Percentiles rank a stretch among this genome's conserved stretches.
These are phyloP conservation scores for Dorcus hopei DNA, from an alignment of 2,888 invertebrate species.

Conservation along the genomic window DNA sequence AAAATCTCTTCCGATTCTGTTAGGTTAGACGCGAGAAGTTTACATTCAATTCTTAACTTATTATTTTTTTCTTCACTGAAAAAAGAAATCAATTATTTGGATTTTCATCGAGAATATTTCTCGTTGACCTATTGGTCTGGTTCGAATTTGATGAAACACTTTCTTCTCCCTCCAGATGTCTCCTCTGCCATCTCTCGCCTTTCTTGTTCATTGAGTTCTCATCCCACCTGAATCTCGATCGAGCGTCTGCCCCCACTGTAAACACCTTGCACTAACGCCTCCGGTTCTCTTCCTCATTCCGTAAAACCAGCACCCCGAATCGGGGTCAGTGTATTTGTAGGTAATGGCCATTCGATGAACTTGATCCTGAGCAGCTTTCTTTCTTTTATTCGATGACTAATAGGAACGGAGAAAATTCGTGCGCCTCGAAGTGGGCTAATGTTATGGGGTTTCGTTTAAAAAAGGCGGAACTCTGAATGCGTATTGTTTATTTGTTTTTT, in stretches of 20 bases:
- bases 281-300: constrained; percentile 39
- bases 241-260: constrained; percentile 13
- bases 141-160: constrained; percentile 39
- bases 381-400: constrained; percentile 8
- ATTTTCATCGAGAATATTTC: background rate
- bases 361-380: constrained; percentile 29
- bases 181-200: constrained; percentile 9
- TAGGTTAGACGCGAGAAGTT: too few relatives aligned
- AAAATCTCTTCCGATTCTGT: too few relatives aligned
- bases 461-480: background rate
- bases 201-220: constrained; percentile 12
- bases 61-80: background rate
- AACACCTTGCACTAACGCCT: constrained; percentile 26
- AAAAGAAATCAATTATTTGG: too few relatives aligned
- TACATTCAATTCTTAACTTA: too few relatives aligned
- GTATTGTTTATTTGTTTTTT: background rate
- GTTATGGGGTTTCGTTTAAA: constrained; percentile 2
- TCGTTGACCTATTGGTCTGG: constrained; percentile 35
- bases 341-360: constrained; percentile 45
- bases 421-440: constrained; percentile 4
- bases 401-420: constrained; percentile 3
- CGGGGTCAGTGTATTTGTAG: constrained; percentile 46
- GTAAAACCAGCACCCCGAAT: constrained; percentile 40
- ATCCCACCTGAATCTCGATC: background rate
- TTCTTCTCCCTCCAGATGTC: constrained; percentile 34